Conservation (phyloP, 1,140 invertebrate species). For the Maconellicoccus hirsutus region DNA sequence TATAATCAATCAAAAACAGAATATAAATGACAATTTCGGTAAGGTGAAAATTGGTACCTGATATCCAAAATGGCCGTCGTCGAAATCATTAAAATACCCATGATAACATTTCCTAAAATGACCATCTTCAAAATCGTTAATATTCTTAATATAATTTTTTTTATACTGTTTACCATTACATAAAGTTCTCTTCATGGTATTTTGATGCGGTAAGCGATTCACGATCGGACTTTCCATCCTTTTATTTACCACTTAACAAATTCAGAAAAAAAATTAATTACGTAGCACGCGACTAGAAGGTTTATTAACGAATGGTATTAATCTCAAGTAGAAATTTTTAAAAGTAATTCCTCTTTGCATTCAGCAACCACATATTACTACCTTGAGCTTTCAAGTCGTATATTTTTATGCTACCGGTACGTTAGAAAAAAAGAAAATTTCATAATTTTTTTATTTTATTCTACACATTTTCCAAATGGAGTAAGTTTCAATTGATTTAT, state of each 20-base stretch:
- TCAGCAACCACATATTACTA: background rate
- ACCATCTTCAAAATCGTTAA: constrained; percentile 6
- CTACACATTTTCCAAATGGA: too few species aligned
- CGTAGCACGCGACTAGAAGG: background rate
- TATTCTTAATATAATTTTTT: constrained; percentile 15
- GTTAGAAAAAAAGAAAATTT: too few species aligned
- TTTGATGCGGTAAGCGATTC: constrained; percentile 5
- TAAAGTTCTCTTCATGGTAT: background rate
- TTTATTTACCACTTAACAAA: background rate
- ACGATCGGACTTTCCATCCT: constrained; percentile 12
- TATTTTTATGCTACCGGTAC: too few species aligned
- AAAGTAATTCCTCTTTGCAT: background rate
- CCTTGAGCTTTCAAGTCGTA: too few species aligned
- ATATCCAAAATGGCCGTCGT: constrained; percentile 18
- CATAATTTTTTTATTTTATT: too few species aligned
- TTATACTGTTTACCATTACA: constrained; percentile 13
- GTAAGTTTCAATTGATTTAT: background rate
- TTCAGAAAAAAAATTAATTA: background rate
- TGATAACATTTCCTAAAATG: constrained; percentile 17
- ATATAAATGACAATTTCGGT: background rate
- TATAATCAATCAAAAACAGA: background rate
- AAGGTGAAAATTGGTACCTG: background rate
- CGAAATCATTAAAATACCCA: constrained; percentile 15
- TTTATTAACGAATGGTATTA: background rate
- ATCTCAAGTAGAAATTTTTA: background rate